Evolutionary conservation across 2,888 invertebrate genomes (phyloP), one percentile per base, ranked within the genome.

Genomic region (Ommatoiulus sabulosus): DNA sequence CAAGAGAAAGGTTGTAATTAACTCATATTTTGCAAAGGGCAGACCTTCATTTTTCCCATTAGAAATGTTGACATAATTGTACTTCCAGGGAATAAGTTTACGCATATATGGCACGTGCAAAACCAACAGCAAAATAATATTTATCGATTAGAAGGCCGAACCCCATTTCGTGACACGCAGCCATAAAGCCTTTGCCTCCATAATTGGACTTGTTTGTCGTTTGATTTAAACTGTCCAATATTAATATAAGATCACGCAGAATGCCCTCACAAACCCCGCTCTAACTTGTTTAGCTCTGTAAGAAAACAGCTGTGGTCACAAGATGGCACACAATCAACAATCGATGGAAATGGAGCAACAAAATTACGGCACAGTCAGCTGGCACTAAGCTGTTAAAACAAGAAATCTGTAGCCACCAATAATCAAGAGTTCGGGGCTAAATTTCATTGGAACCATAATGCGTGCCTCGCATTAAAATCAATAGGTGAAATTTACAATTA

Each of bases 131-230:
- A 72, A 72, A 72, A 72, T 72, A 72, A 72, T 72, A 72, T 72
- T 72, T 72, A 72, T 72, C 72, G 72, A 72, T 72, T 72, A 8
- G 24, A n/a, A 63, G 72, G 72, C 20, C 20, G 72, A 20, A 5
- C 63, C 24, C 24, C 24, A 20, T 72, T 24, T 20, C 72, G 72
- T 72, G 72, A n/a, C 72, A 72, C 24, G 8, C 4, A 72, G 24
- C 24, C 20, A 72, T 72, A 72, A 72, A 72, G 20, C 72, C 72
- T 72, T 72, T 72, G 24, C 72, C 72, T 72, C 24, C 72, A 20
- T 72, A 72, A 72, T 72, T 72, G 72, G 72, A 72, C 72, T 72
- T 72, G 72, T 72, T 72, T 72, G 72, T 72, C 72, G 72, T 72
- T 72, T 72, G 72, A 72, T 72, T 72, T 72, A 72, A 72, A 72